phyloP scores from a whole-genome alignment of 2,888 invertebrate species.

The Tachina grossa region DNA sequence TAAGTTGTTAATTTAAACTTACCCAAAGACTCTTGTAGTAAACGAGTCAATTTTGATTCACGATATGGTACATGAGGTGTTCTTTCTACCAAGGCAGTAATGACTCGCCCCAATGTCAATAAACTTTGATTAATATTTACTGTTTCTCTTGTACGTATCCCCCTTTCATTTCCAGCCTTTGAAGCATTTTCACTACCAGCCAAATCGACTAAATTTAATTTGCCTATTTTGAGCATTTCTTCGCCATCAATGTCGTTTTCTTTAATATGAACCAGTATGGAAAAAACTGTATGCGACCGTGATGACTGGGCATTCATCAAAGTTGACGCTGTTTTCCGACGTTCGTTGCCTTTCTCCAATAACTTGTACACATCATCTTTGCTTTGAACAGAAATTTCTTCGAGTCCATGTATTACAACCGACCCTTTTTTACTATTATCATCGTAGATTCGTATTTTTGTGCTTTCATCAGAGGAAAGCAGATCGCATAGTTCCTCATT shows the following conservation, averaged over 20 bases:
- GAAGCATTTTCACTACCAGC: slow-evolving; percentile 99
- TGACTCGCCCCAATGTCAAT: slow-evolving; percentile 96
- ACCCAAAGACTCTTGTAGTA: slow-evolving; percentile 95
- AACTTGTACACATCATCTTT: slow-evolving; percentile 95
- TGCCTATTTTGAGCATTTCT: slow-evolving; percentile 96
- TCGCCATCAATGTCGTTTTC: slow-evolving; percentile 95
- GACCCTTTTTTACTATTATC: slow-evolving; percentile 92
- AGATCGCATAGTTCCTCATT: slow-evolving; percentile 98
- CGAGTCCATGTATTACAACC: slow-evolving; percentile 94
- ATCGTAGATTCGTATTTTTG: slow-evolving; percentile 90
- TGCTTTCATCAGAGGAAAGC: slow-evolving; percentile 90
- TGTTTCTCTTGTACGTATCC: slow-evolving; percentile 91
- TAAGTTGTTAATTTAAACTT: slow-evolving; percentile 1
- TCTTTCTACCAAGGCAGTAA: slow-evolving; percentile 95
- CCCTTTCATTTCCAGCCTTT: slow-evolving; percentile 96
- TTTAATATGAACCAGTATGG: slow-evolving; percentile 95
- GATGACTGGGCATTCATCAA: slow-evolving; percentile 97
- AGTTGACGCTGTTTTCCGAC: slow-evolving; percentile 95
- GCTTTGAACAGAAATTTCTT: slow-evolving; percentile 94
- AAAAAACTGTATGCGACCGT: slow-evolving; percentile 98
- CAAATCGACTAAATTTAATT: slow-evolving; percentile 98
- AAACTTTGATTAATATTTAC: slow-evolving; percentile 98
- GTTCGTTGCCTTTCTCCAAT: slow-evolving; percentile 91
- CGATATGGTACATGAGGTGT: slow-evolving; percentile 97
- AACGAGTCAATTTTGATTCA: slow-evolving; percentile 97